Evolutionary conservation across 2,888 invertebrate genomes (phyloP).

Genomic region (Sinodicranocentrus sp.): DNA sequence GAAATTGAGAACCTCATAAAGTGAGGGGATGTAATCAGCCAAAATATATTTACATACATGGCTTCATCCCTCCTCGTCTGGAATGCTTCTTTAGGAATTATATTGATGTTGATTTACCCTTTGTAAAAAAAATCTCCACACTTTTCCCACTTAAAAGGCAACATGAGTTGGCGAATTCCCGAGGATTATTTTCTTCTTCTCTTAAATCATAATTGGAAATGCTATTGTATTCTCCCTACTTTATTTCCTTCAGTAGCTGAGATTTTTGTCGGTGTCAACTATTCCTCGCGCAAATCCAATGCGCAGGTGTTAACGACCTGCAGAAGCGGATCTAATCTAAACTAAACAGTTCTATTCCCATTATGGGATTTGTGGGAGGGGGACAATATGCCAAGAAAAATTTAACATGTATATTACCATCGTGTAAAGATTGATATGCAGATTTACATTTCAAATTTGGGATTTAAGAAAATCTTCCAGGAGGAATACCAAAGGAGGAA

Average conservation of each 20-base stretch:
- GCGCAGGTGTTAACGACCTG: constrained; percentile 1
- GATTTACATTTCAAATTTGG: no score
- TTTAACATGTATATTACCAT: no score
- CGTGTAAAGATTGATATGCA: no score
- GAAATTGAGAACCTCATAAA: constrained; percentile 2
- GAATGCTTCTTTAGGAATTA: no score
- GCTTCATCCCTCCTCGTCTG: no score
- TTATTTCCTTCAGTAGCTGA: background rate
- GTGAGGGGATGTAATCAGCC: no score
- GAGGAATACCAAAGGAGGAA: background rate
- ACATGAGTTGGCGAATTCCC: no score
- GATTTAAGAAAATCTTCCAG: constrained; percentile 10
- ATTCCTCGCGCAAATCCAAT: background rate
- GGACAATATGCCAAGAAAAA: background rate
- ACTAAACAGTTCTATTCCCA: no score
- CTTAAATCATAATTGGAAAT: background rate
- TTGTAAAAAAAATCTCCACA: no score
- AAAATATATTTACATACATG: no score
- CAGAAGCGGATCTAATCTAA: background rate
- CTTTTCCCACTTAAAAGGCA: no score
- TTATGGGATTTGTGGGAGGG: background rate
- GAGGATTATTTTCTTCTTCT: background rate
- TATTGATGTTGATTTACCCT: no score
- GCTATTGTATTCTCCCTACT: background rate
- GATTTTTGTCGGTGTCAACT: background rate